Conservation (phyloP, 2,888 invertebrate genomes). For the Glomeris marginata region DNA sequence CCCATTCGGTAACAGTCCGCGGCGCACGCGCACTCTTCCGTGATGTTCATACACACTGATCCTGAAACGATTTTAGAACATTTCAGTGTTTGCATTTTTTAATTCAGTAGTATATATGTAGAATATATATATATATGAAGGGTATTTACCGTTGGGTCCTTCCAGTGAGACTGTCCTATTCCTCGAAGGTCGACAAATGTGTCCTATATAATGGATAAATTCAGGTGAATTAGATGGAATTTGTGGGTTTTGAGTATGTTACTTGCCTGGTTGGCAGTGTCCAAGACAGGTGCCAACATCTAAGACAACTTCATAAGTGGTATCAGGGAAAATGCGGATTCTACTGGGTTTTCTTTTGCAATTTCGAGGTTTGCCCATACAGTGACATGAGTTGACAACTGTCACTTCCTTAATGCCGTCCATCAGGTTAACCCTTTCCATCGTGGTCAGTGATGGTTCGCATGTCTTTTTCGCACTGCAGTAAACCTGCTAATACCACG, state of each 20-base stretch:
- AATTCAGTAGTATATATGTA: too few species aligned
- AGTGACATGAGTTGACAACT: conserved; percentile 30
- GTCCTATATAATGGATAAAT: conserved; percentile 18
- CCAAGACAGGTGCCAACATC: conserved; percentile 32
- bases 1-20: conserved; percentile 31
- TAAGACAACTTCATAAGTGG: conserved; percentile 30
- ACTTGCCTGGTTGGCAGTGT: conserved; percentile 27
- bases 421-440: conserved; percentile 30
- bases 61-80: conserved; percentile 12
- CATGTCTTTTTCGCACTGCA: conserved; percentile 22
- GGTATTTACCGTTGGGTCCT: conserved; percentile 30
- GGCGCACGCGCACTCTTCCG: conserved; percentile 33
- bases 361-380: conserved; percentile 23
- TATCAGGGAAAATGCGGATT: conserved; percentile 29
- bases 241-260: too few species aligned
- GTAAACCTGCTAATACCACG: too few species aligned
- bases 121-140: too few species aligned
- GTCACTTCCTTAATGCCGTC: conserved; percentile 30
- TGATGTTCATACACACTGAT: conserved; percentile 26
- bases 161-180: conserved; percentile 29
- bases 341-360: conserved; percentile 28
- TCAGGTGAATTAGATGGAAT: too few species aligned
- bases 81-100: too few species aligned
- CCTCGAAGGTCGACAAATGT: conserved; percentile 28
- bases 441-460: conserved; percentile 26